phyloP scores from a whole-genome alignment of 1,140 invertebrate genomes.

The Reticulitermes speratus region DNA sequence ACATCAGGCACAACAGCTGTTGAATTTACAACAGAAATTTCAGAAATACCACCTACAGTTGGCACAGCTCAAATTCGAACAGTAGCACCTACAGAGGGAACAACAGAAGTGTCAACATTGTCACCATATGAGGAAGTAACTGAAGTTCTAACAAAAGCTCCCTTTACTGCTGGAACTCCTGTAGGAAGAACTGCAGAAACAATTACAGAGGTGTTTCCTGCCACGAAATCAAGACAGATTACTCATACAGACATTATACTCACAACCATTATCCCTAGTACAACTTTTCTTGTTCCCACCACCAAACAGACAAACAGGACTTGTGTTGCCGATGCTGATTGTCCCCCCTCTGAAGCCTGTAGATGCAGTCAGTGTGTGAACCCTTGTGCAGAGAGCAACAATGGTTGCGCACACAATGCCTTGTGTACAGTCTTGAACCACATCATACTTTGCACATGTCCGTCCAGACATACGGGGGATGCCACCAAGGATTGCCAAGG shows the following conservation, averaged over 20 bases:
- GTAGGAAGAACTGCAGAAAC: neutral
- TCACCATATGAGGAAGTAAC: neutral
- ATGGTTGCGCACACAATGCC: conserved; percentile 59
- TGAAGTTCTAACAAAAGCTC: neutral
- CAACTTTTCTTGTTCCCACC: neutral
- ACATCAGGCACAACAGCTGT: no score
- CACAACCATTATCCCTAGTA: no score
- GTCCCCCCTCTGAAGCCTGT: conserved; percentile 77
- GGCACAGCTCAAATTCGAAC: no score
- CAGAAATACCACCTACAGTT: no score
- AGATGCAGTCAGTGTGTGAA: conserved; percentile 74
- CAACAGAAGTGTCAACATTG: no score
- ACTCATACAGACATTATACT: neutral
- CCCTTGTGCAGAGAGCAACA: conserved; percentile 61
- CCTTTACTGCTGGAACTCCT: neutral
- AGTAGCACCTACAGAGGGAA: no score
- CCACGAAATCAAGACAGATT: neutral
- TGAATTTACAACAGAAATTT: no score
- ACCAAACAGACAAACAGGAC: conserved; percentile 25
- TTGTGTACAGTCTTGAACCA: conserved; percentile 66
- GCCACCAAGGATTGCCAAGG: conserved; percentile 55
- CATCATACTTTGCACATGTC: conserved; percentile 62
- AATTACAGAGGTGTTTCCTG: no score
- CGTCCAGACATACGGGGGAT: conserved; percentile 57
- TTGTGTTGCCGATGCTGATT: conserved; percentile 83